phyloP scores from a whole-genome alignment of 2,888 invertebrate genomes.

The Serrognathus titanus region DNA sequence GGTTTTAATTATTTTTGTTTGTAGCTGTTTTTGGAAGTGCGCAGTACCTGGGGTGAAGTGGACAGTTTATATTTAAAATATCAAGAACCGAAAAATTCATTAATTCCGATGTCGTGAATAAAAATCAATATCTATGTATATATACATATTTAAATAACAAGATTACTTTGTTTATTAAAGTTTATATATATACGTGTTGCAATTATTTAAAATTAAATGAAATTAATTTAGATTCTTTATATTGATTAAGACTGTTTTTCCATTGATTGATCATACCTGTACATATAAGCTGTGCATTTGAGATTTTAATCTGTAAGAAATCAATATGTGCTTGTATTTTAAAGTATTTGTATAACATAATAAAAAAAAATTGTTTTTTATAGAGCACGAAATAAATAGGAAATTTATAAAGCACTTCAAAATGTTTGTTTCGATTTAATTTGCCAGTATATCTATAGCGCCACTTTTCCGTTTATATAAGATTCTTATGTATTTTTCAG shows the following conservation, averaged over 20 bases:
- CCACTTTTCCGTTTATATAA: no score
- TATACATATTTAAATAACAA: constrained; percentile 33
- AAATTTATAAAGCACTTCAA: constrained; percentile 17
- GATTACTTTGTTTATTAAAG: constrained; percentile 41
- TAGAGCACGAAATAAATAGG: constrained; percentile 14
- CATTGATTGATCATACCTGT: background rate
- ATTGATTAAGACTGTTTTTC: no score
- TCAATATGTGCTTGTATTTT: constrained; percentile 18
- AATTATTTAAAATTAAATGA: constrained; percentile 14
- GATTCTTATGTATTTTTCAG: no score
- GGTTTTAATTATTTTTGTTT: constrained; percentile 22
- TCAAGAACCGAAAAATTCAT: constrained; percentile 37
- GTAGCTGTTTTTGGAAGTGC: constrained; percentile 76
- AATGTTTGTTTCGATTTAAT: constrained; percentile 1
- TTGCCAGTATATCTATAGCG: no score
- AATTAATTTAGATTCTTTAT: constrained; percentile 16
- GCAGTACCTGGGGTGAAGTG: constrained; percentile 79
- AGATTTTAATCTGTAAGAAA: constrained; percentile 4
- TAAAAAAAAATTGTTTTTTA: background rate
- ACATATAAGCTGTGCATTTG: background rate
- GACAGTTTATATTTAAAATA: constrained; percentile 55
- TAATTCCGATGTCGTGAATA: constrained; percentile 34
- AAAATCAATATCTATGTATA: constrained; percentile 19
- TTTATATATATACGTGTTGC: constrained; percentile 37
- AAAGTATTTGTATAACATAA: constrained; percentile 14